These are phyloP conservation scores for Platycheirus rosarum DNA, from an alignment of 2,888 invertebrate species.

Conservation along the genomic window DNA sequence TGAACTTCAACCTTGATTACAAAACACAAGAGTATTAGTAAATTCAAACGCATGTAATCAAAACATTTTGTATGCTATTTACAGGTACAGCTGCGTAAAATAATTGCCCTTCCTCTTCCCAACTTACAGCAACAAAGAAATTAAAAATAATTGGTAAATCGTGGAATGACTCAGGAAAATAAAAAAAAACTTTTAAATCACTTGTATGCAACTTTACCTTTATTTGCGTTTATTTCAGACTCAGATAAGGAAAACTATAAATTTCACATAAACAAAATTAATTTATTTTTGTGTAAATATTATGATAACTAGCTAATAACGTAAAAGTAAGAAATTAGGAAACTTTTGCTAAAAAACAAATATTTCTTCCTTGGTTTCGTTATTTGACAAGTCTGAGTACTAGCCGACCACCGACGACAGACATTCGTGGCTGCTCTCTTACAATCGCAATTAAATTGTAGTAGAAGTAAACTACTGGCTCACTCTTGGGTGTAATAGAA, in stretches of 20 bases:
- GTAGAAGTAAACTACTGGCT: constrained; percentile 18
- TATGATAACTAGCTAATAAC: constrained; percentile 53
- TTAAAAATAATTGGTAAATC: constrained; percentile 25
- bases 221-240: constrained; percentile 24
- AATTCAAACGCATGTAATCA: constrained; percentile 12
- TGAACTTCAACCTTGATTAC: constrained; percentile 66
- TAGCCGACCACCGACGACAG: too few species aligned
- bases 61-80: neutral
- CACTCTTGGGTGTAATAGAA: neutral
- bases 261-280: constrained; percentile 45
- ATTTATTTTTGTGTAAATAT: constrained; percentile 21
- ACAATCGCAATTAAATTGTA: constrained; percentile 43
- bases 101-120: constrained; percentile 2
- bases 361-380: constrained; percentile 39
- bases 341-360: constrained; percentile 64
- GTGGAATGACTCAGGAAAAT: constrained; percentile 60
- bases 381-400: constrained; percentile 61
- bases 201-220: constrained; percentile 14
- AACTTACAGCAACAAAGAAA: constrained; percentile 36
- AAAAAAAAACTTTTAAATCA: constrained; percentile 11
- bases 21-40: constrained; percentile 48
- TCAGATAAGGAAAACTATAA: constrained; percentile 34
- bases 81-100: neutral
- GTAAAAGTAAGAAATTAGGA: constrained; percentile 62
- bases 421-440: constrained; percentile 51